Percentiles rank a stretch among this genome's conserved stretches.
phyloP scores from a whole-genome alignment of 2,113 vertebrate genomes.

The Neofelis nebulosa region DNA sequence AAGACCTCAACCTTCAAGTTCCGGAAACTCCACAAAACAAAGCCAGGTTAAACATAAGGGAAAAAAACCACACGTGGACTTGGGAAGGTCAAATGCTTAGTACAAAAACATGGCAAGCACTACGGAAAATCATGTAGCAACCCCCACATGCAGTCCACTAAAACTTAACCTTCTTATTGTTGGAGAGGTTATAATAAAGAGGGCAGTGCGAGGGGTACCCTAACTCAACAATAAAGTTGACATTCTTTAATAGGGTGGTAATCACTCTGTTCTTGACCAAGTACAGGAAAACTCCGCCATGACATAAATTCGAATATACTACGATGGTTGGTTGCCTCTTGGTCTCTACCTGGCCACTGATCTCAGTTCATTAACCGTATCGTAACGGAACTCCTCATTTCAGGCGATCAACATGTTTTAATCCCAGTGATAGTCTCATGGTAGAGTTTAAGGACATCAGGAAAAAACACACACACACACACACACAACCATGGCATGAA shows the following conservation, averaged over 20 bases:
- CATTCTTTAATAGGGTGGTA: not conserved
- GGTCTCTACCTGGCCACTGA: not conserved
- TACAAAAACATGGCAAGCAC: not conserved
- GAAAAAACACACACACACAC: too few relatives aligned
- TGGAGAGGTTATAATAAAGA: not conserved
- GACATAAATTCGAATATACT: not conserved
- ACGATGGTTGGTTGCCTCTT: not conserved
- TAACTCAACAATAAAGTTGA: not conserved
- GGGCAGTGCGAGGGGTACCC: not conserved
- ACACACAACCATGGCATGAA: not conserved
- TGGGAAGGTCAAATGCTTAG: slow-evolving; percentile 1
- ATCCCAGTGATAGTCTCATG: not conserved
- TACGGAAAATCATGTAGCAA: not conserved
- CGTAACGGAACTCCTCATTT: not conserved
- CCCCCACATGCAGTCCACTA: not conserved
- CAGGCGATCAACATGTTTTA: not conserved
- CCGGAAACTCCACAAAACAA: not conserved
- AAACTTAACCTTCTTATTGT: not conserved
- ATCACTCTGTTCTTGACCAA: not conserved
- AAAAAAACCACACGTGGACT: not conserved
- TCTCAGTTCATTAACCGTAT: not conserved
- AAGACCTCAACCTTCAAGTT: slow-evolving; percentile 16
- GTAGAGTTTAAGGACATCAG: not conserved
- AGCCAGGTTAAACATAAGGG: not conserved
- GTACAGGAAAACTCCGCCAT: not conserved